A percentile compares a stretch with the other conserved stretches of the same genome.
phyloP scores from a whole-genome alignment of 2,797 vertebrate species.

The Acrossocheilus wenchowensis region DNA sequence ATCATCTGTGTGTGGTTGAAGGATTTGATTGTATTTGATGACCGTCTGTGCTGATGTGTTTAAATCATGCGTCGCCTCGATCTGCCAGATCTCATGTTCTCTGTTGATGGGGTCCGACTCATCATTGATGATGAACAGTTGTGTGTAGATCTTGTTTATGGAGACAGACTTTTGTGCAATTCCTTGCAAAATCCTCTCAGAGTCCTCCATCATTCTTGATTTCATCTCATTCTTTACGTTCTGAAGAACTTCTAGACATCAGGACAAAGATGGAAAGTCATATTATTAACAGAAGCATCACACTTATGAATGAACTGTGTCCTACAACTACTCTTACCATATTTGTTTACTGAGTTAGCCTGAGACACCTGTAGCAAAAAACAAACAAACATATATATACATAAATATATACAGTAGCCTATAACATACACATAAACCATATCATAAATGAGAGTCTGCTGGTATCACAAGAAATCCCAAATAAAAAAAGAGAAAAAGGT shows the following conservation, averaged over 20 bases:
- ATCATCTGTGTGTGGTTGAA: not conserved
- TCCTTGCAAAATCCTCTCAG: not conserved
- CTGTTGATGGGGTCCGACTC: conserved; percentile 24
- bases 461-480: conserved; percentile 31
- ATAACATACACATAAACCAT: not conserved
- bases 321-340: not conserved
- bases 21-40: conserved; percentile 30
- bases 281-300: not conserved
- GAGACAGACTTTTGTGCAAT: not conserved
- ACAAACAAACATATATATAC: not conserved
- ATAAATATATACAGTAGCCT: not conserved
- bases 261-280: not conserved
- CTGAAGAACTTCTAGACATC: not conserved
- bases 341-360: rapidly evolving
- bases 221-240: not conserved
- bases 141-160: not conserved
- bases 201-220: rapidly evolving
- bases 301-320: not conserved
- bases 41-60: not conserved
- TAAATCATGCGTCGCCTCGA: not conserved
- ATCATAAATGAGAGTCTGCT: not conserved
- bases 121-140: not conserved
- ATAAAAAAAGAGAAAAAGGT: conserved; percentile 44
- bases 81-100: conserved; percentile 41
- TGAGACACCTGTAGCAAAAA: not conserved